phyloP scores from a whole-genome alignment of 2,113 vertebrate genomes.

The Bujurquina vittata region DNA sequence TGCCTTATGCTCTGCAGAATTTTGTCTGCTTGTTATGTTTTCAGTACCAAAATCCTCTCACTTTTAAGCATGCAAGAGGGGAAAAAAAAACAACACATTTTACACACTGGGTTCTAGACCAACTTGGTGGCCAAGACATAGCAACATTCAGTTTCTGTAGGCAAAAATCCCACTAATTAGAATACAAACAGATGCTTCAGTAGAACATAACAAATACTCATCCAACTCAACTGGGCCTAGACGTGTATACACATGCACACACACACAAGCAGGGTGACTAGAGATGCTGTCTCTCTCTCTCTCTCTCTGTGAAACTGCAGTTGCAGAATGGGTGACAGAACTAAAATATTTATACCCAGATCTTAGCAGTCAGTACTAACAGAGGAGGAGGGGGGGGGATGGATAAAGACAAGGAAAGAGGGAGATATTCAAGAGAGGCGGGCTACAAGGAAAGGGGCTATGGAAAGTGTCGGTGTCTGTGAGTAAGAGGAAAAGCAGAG shows the following conservation, averaged over 20 bases:
- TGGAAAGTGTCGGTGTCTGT: slow-evolving; percentile 32
- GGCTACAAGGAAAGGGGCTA: slow-evolving; percentile 13
- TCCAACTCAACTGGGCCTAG: slow-evolving; percentile 22
- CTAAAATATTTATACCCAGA: slow-evolving; percentile 75
- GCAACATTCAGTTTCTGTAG: slow-evolving; percentile 15
- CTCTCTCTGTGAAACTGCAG: slow-evolving; percentile 45
- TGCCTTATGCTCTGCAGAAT: neutral
- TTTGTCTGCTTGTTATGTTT: neutral
- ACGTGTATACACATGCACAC: neutral
- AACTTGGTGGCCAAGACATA: neutral
- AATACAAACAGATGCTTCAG: slow-evolving; percentile 49
- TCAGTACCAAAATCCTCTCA: neutral
- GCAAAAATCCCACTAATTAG: slow-evolving; percentile 8
- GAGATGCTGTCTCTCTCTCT: slow-evolving; percentile 41
- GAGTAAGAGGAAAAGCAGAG: slow-evolving; percentile 26
- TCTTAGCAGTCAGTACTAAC: slow-evolving; percentile 54
- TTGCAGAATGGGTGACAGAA: slow-evolving; percentile 63
- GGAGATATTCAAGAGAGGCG: slow-evolving; percentile 22
- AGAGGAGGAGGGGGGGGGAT: slow-evolving; percentile 12
- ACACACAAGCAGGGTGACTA: slow-evolving; percentile 17
- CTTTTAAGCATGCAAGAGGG: neutral
- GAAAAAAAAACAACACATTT: neutral
- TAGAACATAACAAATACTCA: slow-evolving; percentile 16
- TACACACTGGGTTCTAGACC: neutral
- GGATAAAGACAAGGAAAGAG: slow-evolving; percentile 3